These are phyloP conservation scores for Phrynosoma blainvillii DNA, from an alignment of 2,113 vertebrate genomes.

Conservation along the genomic window DNA sequence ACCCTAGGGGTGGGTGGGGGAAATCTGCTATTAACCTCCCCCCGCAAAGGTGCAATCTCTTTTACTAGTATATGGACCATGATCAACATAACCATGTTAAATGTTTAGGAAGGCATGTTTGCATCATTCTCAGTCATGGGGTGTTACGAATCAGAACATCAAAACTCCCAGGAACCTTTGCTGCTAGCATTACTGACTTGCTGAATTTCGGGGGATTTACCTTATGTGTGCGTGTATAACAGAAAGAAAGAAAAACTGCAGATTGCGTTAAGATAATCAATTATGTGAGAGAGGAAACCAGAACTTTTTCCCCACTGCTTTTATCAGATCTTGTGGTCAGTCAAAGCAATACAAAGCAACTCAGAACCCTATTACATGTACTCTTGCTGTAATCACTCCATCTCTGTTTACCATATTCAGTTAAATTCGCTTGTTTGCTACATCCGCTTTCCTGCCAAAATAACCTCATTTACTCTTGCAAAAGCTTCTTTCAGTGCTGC, in stretches of 20 bases:
- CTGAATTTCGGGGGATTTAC: constrained; percentile 69
- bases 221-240: constrained; percentile 38
- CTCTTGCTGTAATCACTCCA: constrained; percentile 82
- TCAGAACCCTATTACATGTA: constrained; percentile 80
- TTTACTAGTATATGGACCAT: neutral
- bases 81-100: constrained; percentile 39
- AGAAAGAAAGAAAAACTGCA: constrained; percentile 70
- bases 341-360: constrained; percentile 80
- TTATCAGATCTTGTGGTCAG: constrained; percentile 89
- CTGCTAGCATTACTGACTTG: constrained; percentile 66
- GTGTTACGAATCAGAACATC: constrained; percentile 55
- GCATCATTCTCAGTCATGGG: constrained; percentile 59
- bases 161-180: constrained; percentile 64
- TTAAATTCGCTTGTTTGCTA: constrained; percentile 84
- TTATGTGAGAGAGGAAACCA: constrained; percentile 89
- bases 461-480: constrained; percentile 79
- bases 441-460: constrained; percentile 80
- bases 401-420: constrained; percentile 87
- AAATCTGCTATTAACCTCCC: neutral
- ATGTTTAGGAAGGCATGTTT: constrained; percentile 54
- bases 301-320: constrained; percentile 84
- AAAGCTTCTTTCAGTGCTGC: constrained; percentile 57
- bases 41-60: neutral
- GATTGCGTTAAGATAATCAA: constrained; percentile 84
- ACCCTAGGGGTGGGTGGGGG: neutral